Evolutionary conservation across 2,113 vertebrate genomes (phyloP).

Genomic region (Myanophis thanlyinensis): DNA sequence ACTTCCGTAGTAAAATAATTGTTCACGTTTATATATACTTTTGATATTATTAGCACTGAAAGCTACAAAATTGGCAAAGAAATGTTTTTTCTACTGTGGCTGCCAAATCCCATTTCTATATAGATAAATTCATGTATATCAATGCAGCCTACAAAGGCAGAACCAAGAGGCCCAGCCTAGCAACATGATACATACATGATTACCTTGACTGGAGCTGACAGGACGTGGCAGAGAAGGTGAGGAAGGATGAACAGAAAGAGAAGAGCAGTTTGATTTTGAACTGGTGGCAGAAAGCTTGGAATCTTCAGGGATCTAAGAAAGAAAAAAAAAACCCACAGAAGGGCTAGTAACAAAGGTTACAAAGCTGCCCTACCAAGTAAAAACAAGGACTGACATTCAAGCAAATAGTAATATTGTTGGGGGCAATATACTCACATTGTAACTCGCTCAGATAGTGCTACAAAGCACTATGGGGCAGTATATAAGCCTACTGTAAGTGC

Average conservation of each 20-base stretch:
- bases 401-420: background rate
- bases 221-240: constrained; percentile 83
- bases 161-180: constrained; percentile 68
- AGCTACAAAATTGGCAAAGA: background rate
- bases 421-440: background rate
- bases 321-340: constrained; percentile 55
- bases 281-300: constrained; percentile 77
- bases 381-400: constrained; percentile 8
- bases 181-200: constrained; percentile 85
- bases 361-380: background rate
- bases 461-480: background rate
- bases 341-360: constrained; percentile 51
- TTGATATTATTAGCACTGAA: background rate
- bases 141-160: constrained; percentile 66
- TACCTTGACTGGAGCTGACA: constrained; percentile 97
- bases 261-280: constrained; percentile 73
- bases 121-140: constrained; percentile 57
- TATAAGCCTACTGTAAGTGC: background rate
- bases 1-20: background rate
- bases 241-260: constrained; percentile 70
- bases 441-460: background rate
- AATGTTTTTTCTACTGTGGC: background rate
- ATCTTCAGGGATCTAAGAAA: constrained; percentile 90
- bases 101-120: constrained; percentile 30
- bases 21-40: background rate